Evolutionary conservation across 1,140 invertebrate species (phyloP).

Genomic region (Venturia canescens): DNA sequence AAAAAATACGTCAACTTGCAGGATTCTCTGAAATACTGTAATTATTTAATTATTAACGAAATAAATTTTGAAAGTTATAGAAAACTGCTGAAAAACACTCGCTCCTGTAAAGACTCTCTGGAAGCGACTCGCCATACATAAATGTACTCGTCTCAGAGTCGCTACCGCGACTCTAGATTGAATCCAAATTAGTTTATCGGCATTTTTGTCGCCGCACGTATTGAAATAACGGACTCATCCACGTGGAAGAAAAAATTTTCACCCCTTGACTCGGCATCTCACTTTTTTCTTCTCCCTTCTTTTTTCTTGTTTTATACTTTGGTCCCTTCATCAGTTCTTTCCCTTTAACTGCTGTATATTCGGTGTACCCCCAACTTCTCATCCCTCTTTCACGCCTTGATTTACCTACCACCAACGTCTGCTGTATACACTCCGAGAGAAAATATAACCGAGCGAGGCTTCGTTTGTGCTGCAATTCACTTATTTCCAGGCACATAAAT

Average conservation of each 20-base stretch:
- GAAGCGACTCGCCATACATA: too few species aligned
- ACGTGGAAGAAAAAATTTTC: slow-evolving; percentile 43
- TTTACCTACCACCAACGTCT: slow-evolving; percentile 54
- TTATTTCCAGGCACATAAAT: slow-evolving; percentile 65
- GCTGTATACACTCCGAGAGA: background rate
- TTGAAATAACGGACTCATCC: slow-evolving; percentile 54
- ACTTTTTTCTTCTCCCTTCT: slow-evolving; percentile 24
- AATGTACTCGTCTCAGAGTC: too few species aligned
- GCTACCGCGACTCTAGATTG: too few species aligned
- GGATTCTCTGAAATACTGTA: too few species aligned
- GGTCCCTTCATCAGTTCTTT: slow-evolving; percentile 50
- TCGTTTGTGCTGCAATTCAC: slow-evolving; percentile 66
- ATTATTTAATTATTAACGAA: too few species aligned
- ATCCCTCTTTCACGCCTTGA: slow-evolving; percentile 57
- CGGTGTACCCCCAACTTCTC: slow-evolving; percentile 51
- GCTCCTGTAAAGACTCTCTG: slow-evolving; percentile 25
- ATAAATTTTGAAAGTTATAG: too few species aligned
- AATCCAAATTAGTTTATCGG: slow-evolving; percentile 65
- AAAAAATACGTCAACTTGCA: too few species aligned
- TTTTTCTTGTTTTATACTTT: slow-evolving; percentile 20
- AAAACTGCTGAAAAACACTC: too few species aligned
- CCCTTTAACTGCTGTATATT: slow-evolving; percentile 50
- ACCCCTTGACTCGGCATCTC: slow-evolving; percentile 35
- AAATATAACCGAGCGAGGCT: slow-evolving; percentile 32
- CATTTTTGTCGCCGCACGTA: slow-evolving; percentile 60